phyloP scores from a whole-genome alignment of 2,888 invertebrate species.

The Caradrina clavipalpis region DNA sequence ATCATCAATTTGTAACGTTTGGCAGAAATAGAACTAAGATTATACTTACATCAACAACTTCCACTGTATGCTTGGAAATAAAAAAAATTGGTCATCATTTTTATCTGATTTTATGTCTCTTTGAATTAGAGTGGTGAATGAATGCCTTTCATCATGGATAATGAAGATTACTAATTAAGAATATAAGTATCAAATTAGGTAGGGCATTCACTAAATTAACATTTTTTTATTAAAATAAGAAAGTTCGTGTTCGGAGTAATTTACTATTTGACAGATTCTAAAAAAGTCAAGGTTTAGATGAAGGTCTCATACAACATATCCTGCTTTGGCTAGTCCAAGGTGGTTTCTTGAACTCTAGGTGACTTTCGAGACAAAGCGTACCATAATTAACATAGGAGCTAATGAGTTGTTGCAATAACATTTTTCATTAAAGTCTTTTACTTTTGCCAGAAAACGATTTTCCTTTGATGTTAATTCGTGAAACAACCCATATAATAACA shows the following conservation, averaged over 20 bases:
- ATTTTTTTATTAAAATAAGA: background rate
- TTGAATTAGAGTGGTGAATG: background rate
- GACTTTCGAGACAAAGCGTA: slow-evolving; percentile 11
- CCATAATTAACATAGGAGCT: background rate
- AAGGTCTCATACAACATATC: slow-evolving; percentile 16
- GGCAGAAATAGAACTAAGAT: background rate
- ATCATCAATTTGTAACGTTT: slow-evolving; percentile 20
- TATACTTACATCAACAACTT: slow-evolving; percentile 37
- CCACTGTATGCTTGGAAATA: slow-evolving; percentile 50
- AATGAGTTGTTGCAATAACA: background rate
- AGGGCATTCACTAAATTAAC: background rate
- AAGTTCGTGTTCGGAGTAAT: slow-evolving; percentile 18
- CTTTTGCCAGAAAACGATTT: background rate
- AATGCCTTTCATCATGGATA: no score
- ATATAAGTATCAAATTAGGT: no score
- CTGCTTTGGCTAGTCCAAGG: slow-evolving; percentile 20
- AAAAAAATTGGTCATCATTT: slow-evolving; percentile 14
- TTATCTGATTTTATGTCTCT: background rate
- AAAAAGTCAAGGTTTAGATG: slow-evolving; percentile 21
- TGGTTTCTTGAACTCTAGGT: slow-evolving; percentile 17
- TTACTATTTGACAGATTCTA: slow-evolving; percentile 18
- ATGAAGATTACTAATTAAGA: no score
- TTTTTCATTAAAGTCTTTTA: background rate
- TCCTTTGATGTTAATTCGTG: background rate
- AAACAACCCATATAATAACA: no score